Base-by-base conservation (phyloP, 30 jellyfish, hydroid and myxozoan species). In the Aurelia aurita region DNA sequence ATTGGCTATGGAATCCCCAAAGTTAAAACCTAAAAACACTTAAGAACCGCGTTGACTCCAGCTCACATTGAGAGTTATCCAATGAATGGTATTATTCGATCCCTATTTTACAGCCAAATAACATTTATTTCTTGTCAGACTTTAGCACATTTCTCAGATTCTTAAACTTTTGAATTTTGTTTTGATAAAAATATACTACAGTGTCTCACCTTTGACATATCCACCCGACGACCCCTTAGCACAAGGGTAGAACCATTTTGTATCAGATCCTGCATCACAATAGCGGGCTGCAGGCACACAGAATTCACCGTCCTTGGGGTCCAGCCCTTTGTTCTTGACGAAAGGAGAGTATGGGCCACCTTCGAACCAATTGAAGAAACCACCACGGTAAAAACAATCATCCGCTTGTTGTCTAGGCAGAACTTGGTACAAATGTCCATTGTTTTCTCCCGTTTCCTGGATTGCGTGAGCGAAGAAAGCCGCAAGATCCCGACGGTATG, bases 281-380 rank as follows among this genome's bases (percentile, higher is more conserved):
- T 91, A 91, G 13, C 91, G 76, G 15, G 98, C 98, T 1, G 96
- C 96, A n/a, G 96, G 90, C 29, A 86, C 84, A 45, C 98, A 91
- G 73, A 19, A 79, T 34, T 77, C 96, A 21, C 98, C 98, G 64
- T 91, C 98, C 62, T 47, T 72, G 1, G 96, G 96, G 62, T 91
- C 94, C 22, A 78, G 77, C 12, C 98, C 98, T 79, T 86, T 34
- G 80, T 91, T 91, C 64, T 85, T 85, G n/a, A 91, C 98, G 26
- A 91, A 91, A 27, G 98, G 96, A 31, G 98, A 91, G 83, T 46
- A 72, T 13, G 98, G 98, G 3, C 98, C 98, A 9, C 98, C 98
- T 71, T 91, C 98, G 67, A 91, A 91, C 98, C 98, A 91, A 64
- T 91, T 91, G 73, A 35, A 91, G 64, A 91, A 91, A 13, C 98